These are phyloP conservation scores for Melolontha melolontha DNA, from an alignment of 2,888 invertebrate species.

Conservation along the genomic window DNA sequence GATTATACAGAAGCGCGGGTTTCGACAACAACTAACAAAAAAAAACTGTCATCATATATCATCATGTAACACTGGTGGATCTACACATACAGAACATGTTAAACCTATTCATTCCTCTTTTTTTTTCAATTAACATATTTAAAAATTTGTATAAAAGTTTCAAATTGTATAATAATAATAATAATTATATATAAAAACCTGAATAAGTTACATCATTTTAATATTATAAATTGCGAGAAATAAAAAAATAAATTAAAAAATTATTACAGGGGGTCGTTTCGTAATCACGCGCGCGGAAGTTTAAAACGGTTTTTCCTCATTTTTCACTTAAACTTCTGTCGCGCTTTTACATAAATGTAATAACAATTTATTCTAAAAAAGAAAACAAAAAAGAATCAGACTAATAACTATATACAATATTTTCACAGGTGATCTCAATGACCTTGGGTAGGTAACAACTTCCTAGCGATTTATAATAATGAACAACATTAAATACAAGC, in stretches of 20 bases:
- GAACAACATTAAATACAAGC: constrained; percentile 60
- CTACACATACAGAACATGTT: constrained; percentile 27
- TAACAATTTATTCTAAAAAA: constrained; percentile 32
- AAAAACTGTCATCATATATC: too few species aligned
- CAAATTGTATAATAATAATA: constrained; percentile 2
- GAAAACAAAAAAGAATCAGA: constrained; percentile 15
- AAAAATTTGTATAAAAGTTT: constrained; percentile 40
- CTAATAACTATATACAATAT: constrained; percentile 37
- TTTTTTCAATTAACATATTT: constrained; percentile 25
- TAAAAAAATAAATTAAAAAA: constrained; percentile 42
- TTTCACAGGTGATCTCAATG: constrained; percentile 28
- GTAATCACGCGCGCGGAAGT: constrained; percentile 6
- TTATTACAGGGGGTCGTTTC: constrained; percentile 11
- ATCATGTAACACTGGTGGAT: constrained; percentile 37
- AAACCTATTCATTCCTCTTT: constrained; percentile 16
- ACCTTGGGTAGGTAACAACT: constrained; percentile 38
- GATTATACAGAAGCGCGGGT: constrained; percentile 47
- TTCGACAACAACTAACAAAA: constrained; percentile 39
- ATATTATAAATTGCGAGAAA: constrained; percentile 22
- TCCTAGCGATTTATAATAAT: constrained; percentile 61
- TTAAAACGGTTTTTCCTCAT: background rate
- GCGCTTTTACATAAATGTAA: constrained; percentile 1
- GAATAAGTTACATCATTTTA: constrained; percentile 40
- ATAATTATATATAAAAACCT: constrained; percentile 30
- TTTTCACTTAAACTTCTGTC: constrained; percentile 6